Conservation (phyloP, 2,113 vertebrate genomes). For the Numida meleagris region DNA sequence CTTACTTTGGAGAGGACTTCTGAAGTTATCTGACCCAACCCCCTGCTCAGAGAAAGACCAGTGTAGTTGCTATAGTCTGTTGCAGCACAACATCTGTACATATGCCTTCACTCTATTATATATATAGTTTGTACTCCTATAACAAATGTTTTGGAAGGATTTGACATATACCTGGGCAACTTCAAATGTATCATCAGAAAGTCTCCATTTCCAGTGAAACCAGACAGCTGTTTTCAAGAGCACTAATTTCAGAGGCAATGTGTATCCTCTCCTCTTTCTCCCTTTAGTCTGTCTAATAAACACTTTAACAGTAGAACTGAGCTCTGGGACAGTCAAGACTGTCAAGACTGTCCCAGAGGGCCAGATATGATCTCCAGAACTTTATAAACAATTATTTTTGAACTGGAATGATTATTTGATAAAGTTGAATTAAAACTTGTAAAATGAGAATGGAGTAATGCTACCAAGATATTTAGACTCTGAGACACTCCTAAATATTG, state of each 20-base stretch:
- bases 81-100: not conserved
- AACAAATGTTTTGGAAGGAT: not conserved
- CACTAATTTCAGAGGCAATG: not conserved
- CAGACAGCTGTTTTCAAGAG: not conserved
- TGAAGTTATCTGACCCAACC: rapidly evolving
- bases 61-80: not conserved
- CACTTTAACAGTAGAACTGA: not conserved
- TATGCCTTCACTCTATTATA: not conserved
- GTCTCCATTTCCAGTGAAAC: not conserved
- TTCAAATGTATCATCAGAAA: not conserved
- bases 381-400: constrained; percentile 24
- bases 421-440: constrained; percentile 32
- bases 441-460: constrained; percentile 19
- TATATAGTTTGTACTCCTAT: not conserved
- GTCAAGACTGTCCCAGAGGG: not conserved
- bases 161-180: not conserved
- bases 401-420: constrained; percentile 26
- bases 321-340: not conserved
- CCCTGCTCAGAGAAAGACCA: not conserved
- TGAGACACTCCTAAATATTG: not conserved
- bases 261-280: not conserved
- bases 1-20: not conserved
- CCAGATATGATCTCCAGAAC: not conserved
- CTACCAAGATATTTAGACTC: not conserved
- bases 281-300: not conserved